These are phyloP conservation scores for Ailurus styani DNA, from an alignment of 2,113 vertebrate species.

Conservation along the genomic window DNA sequence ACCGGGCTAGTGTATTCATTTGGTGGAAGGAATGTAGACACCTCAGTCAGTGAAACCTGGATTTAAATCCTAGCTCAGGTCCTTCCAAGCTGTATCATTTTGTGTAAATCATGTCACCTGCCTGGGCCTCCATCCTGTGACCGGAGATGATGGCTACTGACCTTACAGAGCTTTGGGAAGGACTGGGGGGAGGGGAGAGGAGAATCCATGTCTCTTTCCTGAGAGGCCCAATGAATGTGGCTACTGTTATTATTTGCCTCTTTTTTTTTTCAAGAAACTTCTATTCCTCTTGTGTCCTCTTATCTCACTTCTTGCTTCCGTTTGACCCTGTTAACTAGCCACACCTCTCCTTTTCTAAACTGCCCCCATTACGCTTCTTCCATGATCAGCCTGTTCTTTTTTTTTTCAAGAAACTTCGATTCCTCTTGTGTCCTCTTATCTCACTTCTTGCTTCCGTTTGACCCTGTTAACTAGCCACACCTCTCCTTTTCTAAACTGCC, in stretches of 20 bases:
- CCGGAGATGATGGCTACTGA: background rate
- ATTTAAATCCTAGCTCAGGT: background rate
- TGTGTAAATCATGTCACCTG: background rate
- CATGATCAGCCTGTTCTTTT: too few species aligned
- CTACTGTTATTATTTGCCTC: background rate
- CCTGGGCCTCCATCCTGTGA: background rate
- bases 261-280: background rate
- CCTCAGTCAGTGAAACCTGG: background rate
- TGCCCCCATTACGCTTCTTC: background rate
- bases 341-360: background rate
- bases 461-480: background rate
- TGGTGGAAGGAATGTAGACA: background rate
- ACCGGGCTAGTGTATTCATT: background rate
- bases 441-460: background rate
- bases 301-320: background rate
- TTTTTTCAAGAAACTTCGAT: background rate
- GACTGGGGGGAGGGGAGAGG: fast-evolving
- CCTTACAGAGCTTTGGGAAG: background rate
- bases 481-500: background rate
- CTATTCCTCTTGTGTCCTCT: background rate
- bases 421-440: background rate
- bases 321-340: background rate
- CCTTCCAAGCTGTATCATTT: background rate
- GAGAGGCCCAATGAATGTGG: background rate
- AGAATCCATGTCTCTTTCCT: background rate